A percentile compares a stretch with the other conserved stretches of the same genome.
Conservation (phyloP, 2,113 vertebrate genomes). For the Thermophis baileyi region DNA sequence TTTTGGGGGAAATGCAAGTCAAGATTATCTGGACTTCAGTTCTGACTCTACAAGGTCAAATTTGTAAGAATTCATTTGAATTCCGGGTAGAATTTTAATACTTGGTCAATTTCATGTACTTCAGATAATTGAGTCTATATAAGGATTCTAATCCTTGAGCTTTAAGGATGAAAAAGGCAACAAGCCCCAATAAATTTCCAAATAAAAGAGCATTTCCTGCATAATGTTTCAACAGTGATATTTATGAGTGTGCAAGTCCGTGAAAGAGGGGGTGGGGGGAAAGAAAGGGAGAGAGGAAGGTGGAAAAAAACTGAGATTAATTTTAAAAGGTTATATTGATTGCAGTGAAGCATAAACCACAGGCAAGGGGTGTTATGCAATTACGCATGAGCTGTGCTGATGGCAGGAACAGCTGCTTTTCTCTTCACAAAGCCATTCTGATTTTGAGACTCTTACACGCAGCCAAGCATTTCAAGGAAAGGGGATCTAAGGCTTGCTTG, state of each 20-base stretch:
- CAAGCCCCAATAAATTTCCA: neutral
- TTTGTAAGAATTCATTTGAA: neutral
- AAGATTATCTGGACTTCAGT: neutral
- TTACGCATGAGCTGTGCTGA: slow-evolving; percentile 26
- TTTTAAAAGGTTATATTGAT: slow-evolving; percentile 61
- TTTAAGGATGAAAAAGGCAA: neutral
- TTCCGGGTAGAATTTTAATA: neutral
- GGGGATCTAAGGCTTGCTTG: neutral
- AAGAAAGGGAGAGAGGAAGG: neutral
- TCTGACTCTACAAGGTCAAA: neutral
- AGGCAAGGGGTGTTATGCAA: slow-evolving; percentile 43
- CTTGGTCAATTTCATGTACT: neutral
- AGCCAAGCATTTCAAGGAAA: neutral
- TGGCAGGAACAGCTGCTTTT: slow-evolving; percentile 22
- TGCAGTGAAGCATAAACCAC: slow-evolving; percentile 48
- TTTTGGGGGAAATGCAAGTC: neutral
- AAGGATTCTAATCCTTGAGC: neutral
- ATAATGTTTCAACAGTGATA: slow-evolving; percentile 24
- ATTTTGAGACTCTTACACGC: neutral
- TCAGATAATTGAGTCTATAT: neutral
- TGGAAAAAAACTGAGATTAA: slow-evolving; percentile 52
- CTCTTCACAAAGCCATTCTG: neutral
- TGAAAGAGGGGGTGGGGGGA: neutral
- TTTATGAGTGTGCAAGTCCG: slow-evolving; percentile 23
- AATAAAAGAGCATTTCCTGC: neutral